Conservation (phyloP, 1,140 invertebrate genomes). For the Araneus ventricosus region DNA sequence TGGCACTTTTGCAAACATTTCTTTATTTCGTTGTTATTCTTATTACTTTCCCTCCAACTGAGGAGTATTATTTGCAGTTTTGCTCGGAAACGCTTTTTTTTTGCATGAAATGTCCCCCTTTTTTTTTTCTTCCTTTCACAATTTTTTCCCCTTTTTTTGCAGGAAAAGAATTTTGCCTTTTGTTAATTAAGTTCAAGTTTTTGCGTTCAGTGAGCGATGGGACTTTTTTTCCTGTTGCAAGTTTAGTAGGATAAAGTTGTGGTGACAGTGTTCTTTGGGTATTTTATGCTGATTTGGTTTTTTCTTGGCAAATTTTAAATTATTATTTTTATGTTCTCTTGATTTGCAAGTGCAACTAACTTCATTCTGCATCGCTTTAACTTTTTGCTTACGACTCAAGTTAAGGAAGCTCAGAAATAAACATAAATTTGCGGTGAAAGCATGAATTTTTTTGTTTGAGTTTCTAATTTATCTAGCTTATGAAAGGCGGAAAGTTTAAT, state of each 20-base stretch:
- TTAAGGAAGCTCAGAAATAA: not conserved
- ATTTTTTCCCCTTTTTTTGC: not conserved
- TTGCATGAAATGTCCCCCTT: not conserved
- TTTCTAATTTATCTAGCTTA: not conserved
- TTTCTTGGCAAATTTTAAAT: not conserved
- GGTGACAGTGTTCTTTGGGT: slow-evolving; percentile 8
- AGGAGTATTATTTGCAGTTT: slow-evolving; percentile 15
- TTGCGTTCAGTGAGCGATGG: not conserved
- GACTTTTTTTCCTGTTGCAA: not conserved
- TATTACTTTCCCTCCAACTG: not conserved
- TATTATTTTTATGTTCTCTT: not conserved
- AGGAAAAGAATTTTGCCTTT: not conserved
- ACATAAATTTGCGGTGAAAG: not conserved
- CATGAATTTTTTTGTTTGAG: not conserved
- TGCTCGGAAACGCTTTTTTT: not conserved
- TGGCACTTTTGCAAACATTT: slow-evolving; percentile 28
- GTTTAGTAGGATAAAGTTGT: not conserved
- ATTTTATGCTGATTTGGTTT: not conserved
- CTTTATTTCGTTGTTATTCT: not conserved
- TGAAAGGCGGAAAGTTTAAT: not conserved
- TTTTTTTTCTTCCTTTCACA: not conserved
- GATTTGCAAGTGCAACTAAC: not conserved
- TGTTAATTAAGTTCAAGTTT: slow-evolving; percentile 31
- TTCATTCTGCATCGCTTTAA: not conserved
- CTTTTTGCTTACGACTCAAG: not conserved